A percentile compares a stretch with the other conserved stretches of the same genome.
These are phyloP conservation scores for Nemapogon koenigi DNA, from an alignment of 2,888 invertebrate genomes.

Conservation along the genomic window DNA sequence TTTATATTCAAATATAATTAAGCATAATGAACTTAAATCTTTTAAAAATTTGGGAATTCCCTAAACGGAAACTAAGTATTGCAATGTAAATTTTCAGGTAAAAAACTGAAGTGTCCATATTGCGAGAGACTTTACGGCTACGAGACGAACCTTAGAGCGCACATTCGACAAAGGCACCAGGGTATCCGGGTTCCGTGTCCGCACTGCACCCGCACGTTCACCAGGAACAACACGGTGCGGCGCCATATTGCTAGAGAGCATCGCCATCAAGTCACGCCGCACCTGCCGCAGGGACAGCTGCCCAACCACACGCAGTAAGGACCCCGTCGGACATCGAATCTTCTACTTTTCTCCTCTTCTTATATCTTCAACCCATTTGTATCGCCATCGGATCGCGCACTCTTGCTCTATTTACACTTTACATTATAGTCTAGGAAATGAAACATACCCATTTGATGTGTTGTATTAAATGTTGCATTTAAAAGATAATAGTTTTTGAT, in stretches of 20 bases:
- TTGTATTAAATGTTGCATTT: too few relatives aligned
- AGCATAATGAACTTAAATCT: too few relatives aligned
- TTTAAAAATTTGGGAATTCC: too few relatives aligned
- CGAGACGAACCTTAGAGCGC: conserved; percentile 90
- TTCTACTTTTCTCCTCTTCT: too few relatives aligned
- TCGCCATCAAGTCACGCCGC: conserved; percentile 75
- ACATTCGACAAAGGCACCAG: conserved; percentile 90
- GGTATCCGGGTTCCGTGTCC: conserved; percentile 92
- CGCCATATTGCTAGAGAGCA: conserved; percentile 91
- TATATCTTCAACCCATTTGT: not conserved
- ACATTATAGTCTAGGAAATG: too few relatives aligned
- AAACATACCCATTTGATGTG: too few relatives aligned
- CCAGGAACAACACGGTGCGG: conserved; percentile 90
- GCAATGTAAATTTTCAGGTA: conserved; percentile 68
- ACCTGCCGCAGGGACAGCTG: conserved; percentile 65
- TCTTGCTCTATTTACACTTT: too few relatives aligned
- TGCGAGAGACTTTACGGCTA: conserved; percentile 92
- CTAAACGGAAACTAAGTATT: not conserved
- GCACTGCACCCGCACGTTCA: conserved; percentile 89
- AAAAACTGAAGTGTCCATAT: conserved; percentile 91
- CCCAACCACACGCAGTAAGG: conserved; percentile 71
- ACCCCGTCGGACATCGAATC: conserved; percentile 13
- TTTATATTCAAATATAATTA: too few relatives aligned
- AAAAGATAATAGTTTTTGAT: too few relatives aligned
- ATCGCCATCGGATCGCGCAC: not conserved